phyloP scores from a whole-genome alignment of 2,888 invertebrate species.

The Chalcis sispes region DNA sequence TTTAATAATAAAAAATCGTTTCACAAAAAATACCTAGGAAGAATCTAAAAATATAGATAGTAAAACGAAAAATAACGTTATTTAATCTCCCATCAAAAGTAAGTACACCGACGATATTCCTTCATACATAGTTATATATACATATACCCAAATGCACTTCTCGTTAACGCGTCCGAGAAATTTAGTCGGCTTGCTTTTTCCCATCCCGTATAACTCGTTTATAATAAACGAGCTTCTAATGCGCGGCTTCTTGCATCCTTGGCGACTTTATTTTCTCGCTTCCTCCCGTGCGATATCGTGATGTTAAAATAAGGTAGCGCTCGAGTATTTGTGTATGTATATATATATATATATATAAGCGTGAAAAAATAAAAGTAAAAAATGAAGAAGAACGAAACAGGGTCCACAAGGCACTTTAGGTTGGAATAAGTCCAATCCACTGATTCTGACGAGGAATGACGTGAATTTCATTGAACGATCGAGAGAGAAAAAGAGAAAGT shows the following conservation, averaged over 20 bases:
- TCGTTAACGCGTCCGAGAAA: slow-evolving; percentile 35
- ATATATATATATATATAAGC: slow-evolving; percentile 18
- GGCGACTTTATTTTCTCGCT: not conserved
- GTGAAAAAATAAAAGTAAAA: not conserved
- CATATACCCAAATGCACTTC: slow-evolving; percentile 20
- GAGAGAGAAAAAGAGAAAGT: too few relatives aligned
- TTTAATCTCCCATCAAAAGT: too few relatives aligned
- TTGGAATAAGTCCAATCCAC: slow-evolving; percentile 16
- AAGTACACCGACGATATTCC: too few relatives aligned
- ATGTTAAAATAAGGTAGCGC: not conserved
- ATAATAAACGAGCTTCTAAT: slow-evolving; percentile 60
- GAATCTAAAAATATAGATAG: too few relatives aligned
- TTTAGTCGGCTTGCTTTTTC: slow-evolving; percentile 1
- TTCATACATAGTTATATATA: too few relatives aligned
- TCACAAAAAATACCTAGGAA: too few relatives aligned
- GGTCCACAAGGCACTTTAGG: slow-evolving; percentile 18
- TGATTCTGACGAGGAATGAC: slow-evolving; percentile 38
- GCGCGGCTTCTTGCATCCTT: slow-evolving; percentile 39
- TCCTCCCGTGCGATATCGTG: too few relatives aligned
- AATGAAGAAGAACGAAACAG: not conserved
- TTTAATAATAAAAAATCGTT: too few relatives aligned
- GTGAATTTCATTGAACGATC: slow-evolving; percentile 41
- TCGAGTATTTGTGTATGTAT: not conserved
- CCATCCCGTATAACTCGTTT: slow-evolving; percentile 53
- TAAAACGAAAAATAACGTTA: too few relatives aligned